Conservation (phyloP, 35 echinoderm and acorn worm species). For the Ptychodera flava region DNA sequence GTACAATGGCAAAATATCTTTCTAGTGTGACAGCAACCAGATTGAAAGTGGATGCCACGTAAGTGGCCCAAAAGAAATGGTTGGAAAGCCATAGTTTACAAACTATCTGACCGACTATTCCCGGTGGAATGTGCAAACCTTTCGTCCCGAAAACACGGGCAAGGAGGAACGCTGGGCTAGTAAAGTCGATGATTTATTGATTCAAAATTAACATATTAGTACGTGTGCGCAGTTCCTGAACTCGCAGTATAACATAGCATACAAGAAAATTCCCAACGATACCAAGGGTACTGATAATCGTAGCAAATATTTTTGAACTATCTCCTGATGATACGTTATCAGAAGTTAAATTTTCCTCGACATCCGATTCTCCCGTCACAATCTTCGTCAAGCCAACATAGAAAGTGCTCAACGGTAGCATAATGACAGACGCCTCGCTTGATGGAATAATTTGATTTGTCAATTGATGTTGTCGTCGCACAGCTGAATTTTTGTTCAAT, state of each 20-base stretch:
- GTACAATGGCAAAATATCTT: constrained; percentile 57
- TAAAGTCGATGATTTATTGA: constrained; percentile 44
- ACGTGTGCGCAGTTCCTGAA: constrained; percentile 40
- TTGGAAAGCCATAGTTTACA: constrained; percentile 42
- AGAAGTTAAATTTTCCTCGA: too few relatives aligned
- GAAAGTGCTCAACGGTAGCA: too few relatives aligned
- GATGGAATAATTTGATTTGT: too few relatives aligned
- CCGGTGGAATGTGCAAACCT: neutral
- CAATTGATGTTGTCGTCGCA: too few relatives aligned
- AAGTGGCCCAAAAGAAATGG: constrained; percentile 50
- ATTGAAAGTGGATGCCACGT: constrained; percentile 53
- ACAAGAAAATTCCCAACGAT: constrained; percentile 70
- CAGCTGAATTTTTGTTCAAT: too few relatives aligned
- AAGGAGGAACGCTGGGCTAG: constrained; percentile 11
- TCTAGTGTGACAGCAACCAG: constrained; percentile 57
- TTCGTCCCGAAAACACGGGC: neutral
- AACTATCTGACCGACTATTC: constrained; percentile 6
- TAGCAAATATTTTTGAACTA: too few relatives aligned
- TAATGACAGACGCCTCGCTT: too few relatives aligned
- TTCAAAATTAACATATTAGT: constrained; percentile 48
- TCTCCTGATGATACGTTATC: too few relatives aligned
- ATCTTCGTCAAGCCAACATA: too few relatives aligned
- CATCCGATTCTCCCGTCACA: too few relatives aligned
- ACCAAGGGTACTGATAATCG: constrained; percentile 33
- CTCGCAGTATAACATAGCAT: constrained; percentile 50